Percentiles rank a stretch among this genome's conserved stretches.
Evolutionary conservation across 2,797 vertebrate species (phyloP).

Genomic region (Oryzias sinensis): DNA sequence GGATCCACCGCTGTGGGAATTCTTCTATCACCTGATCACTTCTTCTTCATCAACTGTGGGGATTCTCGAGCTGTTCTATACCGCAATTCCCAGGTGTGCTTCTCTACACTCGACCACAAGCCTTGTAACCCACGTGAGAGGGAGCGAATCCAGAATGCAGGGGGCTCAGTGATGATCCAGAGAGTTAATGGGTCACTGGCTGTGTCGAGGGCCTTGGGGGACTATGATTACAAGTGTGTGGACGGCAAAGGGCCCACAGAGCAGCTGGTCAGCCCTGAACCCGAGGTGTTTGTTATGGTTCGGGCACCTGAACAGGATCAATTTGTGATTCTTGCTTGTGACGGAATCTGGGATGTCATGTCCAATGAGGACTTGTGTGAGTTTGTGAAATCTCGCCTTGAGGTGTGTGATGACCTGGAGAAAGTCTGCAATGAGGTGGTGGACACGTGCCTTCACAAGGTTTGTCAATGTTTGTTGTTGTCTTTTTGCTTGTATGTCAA

Average conservation of each 20-base stretch:
- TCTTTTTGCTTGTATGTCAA: neutral
- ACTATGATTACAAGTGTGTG: slow-evolving; percentile 99
- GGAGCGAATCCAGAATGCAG: slow-evolving; percentile 98
- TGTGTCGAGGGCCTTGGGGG: slow-evolving; percentile 95
- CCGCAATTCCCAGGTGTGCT: slow-evolving; percentile 90
- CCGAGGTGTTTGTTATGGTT: slow-evolving; percentile 92
- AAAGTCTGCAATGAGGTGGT: slow-evolving; percentile 98
- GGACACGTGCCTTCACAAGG: slow-evolving; percentile 99
- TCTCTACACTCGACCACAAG: slow-evolving; percentile 99
- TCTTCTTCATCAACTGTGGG: slow-evolving; percentile 98
- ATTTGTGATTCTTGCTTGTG: slow-evolving; percentile 95
- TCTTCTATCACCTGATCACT: slow-evolving; percentile 89
- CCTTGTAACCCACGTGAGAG: slow-evolving; percentile 97
- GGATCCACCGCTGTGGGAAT: slow-evolving; percentile 97
- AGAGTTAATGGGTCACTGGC: slow-evolving; percentile 97
- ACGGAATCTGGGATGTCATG: slow-evolving; percentile 99
- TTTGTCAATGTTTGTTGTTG: slow-evolving; percentile 46
- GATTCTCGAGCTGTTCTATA: slow-evolving; percentile 95
- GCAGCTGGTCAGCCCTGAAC: slow-evolving; percentile 98
- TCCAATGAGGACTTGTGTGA: slow-evolving; percentile 98
- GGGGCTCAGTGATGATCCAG: slow-evolving; percentile 98
- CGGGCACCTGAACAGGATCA: slow-evolving; percentile 93
- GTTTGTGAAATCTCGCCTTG: slow-evolving; percentile 93
- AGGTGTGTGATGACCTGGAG: slow-evolving; percentile 94
- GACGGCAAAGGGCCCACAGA: slow-evolving; percentile 98